Evolutionary conservation across 2,113 vertebrate genomes (phyloP).

Genomic region (Protomyctophum bolini): DNA sequence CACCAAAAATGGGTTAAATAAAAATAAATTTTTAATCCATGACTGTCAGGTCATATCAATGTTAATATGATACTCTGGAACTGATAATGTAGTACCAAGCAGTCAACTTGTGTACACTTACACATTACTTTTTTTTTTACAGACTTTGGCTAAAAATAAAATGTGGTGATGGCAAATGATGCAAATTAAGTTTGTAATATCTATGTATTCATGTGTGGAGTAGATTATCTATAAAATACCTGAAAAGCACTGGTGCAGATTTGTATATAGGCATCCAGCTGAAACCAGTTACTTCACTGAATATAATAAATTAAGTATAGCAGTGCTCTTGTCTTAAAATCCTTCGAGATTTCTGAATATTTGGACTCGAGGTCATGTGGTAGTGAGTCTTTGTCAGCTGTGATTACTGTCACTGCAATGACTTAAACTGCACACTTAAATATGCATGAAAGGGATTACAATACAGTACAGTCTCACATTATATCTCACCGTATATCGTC

Average conservation of each 20-base stretch:
- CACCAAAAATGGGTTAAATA: no score
- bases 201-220: constrained; percentile 27
- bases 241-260: neutral
- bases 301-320: neutral
- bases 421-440: neutral
- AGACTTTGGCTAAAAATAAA: constrained; percentile 33
- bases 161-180: constrained; percentile 40
- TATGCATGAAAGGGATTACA: neutral
- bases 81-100: constrained; percentile 44
- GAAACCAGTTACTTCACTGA: neutral
- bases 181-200: constrained; percentile 36
- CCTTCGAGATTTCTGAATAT: neutral
- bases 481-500: constrained; percentile 10
- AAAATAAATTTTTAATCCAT: no score
- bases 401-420: no score
- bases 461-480: neutral
- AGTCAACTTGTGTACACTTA: constrained; percentile 50
- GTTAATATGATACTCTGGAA: constrained; percentile 33
- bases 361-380: neutral
- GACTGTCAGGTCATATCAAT: constrained; percentile 29
- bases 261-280: neutral
- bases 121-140: constrained; percentile 50
- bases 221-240: neutral
- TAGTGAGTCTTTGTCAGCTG: no score
- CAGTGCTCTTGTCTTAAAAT: neutral